These are phyloP conservation scores for Petrocephalus zakoni DNA, from an alignment of 2,113 vertebrate genomes.

Conservation along the genomic window DNA sequence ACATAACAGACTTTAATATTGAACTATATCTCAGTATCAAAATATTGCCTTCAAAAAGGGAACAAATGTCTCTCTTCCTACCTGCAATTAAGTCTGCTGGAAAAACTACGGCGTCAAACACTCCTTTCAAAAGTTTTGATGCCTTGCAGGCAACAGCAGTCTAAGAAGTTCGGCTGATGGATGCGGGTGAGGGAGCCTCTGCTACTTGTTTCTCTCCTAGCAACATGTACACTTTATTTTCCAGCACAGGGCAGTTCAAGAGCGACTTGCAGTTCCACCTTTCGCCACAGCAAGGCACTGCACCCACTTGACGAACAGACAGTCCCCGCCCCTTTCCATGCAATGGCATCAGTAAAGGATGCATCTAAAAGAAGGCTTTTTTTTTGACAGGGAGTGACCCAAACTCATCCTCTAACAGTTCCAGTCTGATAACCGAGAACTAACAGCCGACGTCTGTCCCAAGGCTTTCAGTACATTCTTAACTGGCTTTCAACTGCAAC, in stretches of 20 bases:
- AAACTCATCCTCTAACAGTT: background rate
- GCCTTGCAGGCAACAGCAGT: background rate
- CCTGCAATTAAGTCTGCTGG: background rate
- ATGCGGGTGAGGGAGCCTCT: background rate
- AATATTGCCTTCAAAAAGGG: background rate
- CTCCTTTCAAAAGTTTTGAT: background rate
- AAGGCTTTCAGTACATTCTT: background rate
- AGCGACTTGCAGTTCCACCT: background rate
- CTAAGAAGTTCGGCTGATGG: background rate
- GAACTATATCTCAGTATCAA: background rate
- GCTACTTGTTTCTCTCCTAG: background rate
- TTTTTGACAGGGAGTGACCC: background rate
- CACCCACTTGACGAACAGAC: background rate
- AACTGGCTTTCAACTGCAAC: background rate
- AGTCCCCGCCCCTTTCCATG: background rate
- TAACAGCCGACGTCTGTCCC: background rate
- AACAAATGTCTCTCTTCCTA: background rate
- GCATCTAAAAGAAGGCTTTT: background rate
- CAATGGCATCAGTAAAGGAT: background rate
- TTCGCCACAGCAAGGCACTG: background rate
- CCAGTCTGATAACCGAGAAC: conserved; percentile 2
- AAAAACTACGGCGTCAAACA: background rate
- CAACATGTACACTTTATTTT: background rate
- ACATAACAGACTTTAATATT: background rate
- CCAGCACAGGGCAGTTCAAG: background rate